Base-by-base conservation (phyloP, 1,140 invertebrate species). In the Aphidius gifuensis region DNA sequence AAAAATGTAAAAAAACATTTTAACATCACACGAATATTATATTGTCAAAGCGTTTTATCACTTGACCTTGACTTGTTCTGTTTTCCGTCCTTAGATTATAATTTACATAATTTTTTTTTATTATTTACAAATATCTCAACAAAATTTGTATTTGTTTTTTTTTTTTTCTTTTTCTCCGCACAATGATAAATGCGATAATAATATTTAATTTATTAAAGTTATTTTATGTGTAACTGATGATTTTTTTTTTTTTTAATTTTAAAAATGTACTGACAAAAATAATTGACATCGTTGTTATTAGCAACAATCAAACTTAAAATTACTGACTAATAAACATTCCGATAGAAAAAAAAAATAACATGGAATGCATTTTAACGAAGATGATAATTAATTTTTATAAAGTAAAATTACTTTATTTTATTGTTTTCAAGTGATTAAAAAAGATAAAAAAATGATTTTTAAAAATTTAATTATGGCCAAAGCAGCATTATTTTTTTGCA, bases 401-500 rank as follows among this genome's bases (percentile, higher is more conserved):
- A 16, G 16, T 16, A 16, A 16, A 16, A 16, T 16, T 16, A 16
- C 16, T 16, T 32, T 4, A 32, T 4, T 32, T 9, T 11, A 39
- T 39, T 9, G 39, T 53, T 38, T 53, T 53, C 9, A 50, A 11
- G 32, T 40, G 5, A 9, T 53, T 32, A 53, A 53, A 6, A 44
- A 39, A 53, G 4, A 39, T 53, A 32, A 32, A 32, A 32, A 32
- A 32, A 32, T 4, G 4, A 3, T 32, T 32, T 32, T 3, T 32
- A 32, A 32, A 32, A 32, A 32, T 32, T 66, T 73, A 68, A 76
- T 74, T 69, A 78, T 77, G 74, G 75, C 76, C 77, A 80, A 79
- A 78, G 74, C 78, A 78, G 76, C 73, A 78, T 78, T 80, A 80
- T 80, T 80, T 80, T 80, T 79, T 74, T 76, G 79, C 75, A 76